phyloP scores from a whole-genome alignment of 2,888 invertebrate species.

The Leuctra nigra region DNA sequence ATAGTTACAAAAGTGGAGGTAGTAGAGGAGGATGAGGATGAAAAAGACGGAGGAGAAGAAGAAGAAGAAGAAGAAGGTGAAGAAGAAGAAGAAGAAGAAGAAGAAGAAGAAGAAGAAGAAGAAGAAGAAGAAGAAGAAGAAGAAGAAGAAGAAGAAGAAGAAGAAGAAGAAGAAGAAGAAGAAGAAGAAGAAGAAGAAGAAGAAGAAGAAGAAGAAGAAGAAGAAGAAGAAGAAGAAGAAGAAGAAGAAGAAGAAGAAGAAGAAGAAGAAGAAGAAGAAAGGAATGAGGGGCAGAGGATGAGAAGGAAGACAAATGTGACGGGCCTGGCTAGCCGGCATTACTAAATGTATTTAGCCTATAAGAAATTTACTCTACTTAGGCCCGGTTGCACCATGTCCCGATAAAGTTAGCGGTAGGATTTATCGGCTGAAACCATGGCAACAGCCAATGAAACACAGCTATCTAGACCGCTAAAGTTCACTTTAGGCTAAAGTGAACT shows the following conservation, averaged over 20 bases:
- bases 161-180: background rate
- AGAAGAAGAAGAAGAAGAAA: background rate
- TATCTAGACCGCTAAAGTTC: no score
- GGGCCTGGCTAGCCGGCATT: no score
- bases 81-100: background rate
- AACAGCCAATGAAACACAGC: no score
- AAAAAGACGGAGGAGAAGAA: no score
- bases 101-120: background rate
- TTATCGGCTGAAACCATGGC: no score
- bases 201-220: conserved; percentile 1
- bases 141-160: conserved; percentile 8
- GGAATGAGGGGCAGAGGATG: background rate
- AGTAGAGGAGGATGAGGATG: no score
- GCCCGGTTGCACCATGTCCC: no score
- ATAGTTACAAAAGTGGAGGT: no score
- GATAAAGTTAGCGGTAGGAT: no score
- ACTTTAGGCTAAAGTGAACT: no score
- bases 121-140: conserved; percentile 7
- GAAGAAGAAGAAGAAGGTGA: background rate
- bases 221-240: background rate
- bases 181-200: background rate
- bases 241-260: background rate
- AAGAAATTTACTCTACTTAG: no score
- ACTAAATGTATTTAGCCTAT: no score
- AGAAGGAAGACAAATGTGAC: background rate